phyloP scores from a whole-genome alignment of 2,888 invertebrate genomes.

The Molorchus minor region DNA sequence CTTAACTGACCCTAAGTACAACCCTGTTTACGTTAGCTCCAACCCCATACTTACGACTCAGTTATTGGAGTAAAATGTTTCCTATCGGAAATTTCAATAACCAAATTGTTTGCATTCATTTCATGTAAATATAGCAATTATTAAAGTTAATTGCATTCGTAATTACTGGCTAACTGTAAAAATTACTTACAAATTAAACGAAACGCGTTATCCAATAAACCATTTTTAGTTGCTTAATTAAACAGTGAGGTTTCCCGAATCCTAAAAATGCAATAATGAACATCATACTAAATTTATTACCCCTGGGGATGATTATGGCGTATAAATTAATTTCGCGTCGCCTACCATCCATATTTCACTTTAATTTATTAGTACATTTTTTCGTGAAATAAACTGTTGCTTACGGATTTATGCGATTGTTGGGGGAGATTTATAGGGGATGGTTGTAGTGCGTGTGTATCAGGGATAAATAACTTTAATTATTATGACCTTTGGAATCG shows the following conservation, averaged over 20 bases:
- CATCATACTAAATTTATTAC: constrained; percentile 24
- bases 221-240: not conserved
- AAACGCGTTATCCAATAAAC: not conserved
- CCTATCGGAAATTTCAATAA: no score
- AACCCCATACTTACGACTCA: no score
- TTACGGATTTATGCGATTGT: constrained; percentile 26
- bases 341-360: constrained; percentile 16
- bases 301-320: constrained; percentile 18
- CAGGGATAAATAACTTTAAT: constrained; percentile 12
- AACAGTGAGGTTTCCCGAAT: not conserved
- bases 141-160: not conserved
- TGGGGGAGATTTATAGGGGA: constrained; percentile 16
- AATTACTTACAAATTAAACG: constrained; percentile 2
- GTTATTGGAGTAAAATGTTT: no score
- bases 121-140: not conserved
- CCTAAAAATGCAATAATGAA: constrained; percentile 16
- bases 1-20: no score
- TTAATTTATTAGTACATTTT: constrained; percentile 30
- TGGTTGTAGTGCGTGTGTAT: constrained; percentile 8
- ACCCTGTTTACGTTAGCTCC: no score
- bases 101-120: no score
- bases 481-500: not conserved
- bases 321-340: constrained; percentile 26
- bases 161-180: constrained; percentile 12
- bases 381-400: constrained; percentile 25